Percentiles rank a stretch among this genome's conserved stretches.
Evolutionary conservation across 2,888 invertebrate genomes (phyloP).

Genomic region (Agrochola macilenta): DNA sequence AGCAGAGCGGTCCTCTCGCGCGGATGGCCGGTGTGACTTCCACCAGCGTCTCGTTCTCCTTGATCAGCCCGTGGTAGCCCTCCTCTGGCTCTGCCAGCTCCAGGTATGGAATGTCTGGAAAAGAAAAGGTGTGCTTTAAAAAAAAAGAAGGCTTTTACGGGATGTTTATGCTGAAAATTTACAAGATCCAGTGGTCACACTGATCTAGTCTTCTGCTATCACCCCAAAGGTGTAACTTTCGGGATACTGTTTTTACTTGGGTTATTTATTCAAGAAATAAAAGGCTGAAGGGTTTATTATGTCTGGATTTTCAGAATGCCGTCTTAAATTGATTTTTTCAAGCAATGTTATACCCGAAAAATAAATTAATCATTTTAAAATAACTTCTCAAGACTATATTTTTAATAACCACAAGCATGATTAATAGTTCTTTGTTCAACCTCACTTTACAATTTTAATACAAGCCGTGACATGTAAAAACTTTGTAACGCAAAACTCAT

Average conservation of each 20-base stretch:
- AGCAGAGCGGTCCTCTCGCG: constrained; percentile 95
- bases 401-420: constrained; percentile 10
- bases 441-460: constrained; percentile 20
- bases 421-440: constrained; percentile 26
- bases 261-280: background rate
- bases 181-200: background rate
- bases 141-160: background rate
- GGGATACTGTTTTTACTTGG: no score
- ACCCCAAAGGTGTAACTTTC: no score
- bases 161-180: background rate
- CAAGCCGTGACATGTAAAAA: constrained; percentile 39
- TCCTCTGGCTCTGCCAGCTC: constrained; percentile 95
- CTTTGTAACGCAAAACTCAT: constrained; percentile 45
- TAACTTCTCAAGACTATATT: background rate
- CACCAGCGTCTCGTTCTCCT: constrained; percentile 97
- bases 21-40: constrained; percentile 98
- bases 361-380: background rate
- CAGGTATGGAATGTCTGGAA: constrained; percentile 92
- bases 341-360: background rate
- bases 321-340: background rate
- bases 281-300: background rate
- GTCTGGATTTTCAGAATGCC: background rate
- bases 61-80: constrained; percentile 97
- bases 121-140: constrained; percentile 28
- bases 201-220: background rate